Conservation (phyloP, 1,140 invertebrate genomes). For the Gonatopus flavifemur region DNA sequence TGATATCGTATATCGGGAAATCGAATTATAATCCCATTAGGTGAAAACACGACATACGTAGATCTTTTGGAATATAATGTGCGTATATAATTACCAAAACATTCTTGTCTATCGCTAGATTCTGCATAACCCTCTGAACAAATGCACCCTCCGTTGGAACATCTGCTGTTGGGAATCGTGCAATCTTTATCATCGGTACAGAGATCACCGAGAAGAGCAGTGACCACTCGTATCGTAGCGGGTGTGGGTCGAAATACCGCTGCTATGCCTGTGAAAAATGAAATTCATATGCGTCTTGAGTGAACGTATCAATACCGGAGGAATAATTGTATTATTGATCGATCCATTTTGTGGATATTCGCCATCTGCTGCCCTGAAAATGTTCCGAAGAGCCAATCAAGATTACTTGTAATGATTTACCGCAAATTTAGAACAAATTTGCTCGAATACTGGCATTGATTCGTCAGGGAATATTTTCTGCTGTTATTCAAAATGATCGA, state of each 20-base stretch:
- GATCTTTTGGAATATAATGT: slow-evolving; percentile 1
- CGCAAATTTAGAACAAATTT: too few species aligned
- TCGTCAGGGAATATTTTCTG: too few species aligned
- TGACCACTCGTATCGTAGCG: slow-evolving; percentile 70
- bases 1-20: not conserved
- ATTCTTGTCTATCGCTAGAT: slow-evolving; percentile 71
- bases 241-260: slow-evolving; percentile 64
- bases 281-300: too few species aligned
- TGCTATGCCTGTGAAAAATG: slow-evolving; percentile 44
- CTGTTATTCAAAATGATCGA: not conserved
- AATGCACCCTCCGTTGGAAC: slow-evolving; percentile 71
- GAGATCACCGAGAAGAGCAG: slow-evolving; percentile 73
- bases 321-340: too few species aligned
- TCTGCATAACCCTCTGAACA: slow-evolving; percentile 68
- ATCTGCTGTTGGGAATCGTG: slow-evolving; percentile 69
- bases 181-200: slow-evolving; percentile 76
- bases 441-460: too few species aligned
- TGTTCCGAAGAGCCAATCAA: too few species aligned
- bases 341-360: too few species aligned
- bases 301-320: too few species aligned
- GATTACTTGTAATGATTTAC: too few species aligned
- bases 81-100: slow-evolving; percentile 62
- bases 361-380: too few species aligned
- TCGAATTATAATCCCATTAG: too few species aligned
- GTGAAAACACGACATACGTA: too few species aligned